Base-by-base conservation (phyloP, 2,888 invertebrate genomes). In the Cecidostiba fungosa region DNA sequence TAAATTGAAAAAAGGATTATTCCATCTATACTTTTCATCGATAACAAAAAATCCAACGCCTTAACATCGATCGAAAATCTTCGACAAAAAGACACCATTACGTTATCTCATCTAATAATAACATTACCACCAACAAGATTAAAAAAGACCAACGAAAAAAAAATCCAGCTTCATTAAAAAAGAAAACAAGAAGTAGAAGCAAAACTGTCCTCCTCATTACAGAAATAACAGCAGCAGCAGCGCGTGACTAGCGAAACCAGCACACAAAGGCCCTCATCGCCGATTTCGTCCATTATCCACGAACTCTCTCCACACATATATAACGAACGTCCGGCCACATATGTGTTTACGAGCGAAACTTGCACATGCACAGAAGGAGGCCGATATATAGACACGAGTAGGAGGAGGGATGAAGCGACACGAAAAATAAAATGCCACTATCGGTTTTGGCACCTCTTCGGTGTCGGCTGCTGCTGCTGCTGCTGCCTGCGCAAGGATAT, bases 381-480 rank as follows among this genome's bases (percentile, higher is more conserved):
- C 19, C 16, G 5, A 50, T 23, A 50, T 16, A 50, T 16, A 19
- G 19, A 50, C 50, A 4, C 19, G 16, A 47, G 50, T 8, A n/a
- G 47, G 39, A 10, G 43, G 36, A 4, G 16, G 16, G 32, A 66
- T 1, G 23, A n/a, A 32, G 29, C 59, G 12, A 29, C 66, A 26
- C 39, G 50, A 32, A 47, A 29, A 23, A 62, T 72, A 62, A 77
- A 66, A 73, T 12, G 10, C 6, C 16, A 16, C 50, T 84, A 84
- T 84, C 74, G 84, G 79, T 84, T 84, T 36, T 84, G 84, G 84
- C 84, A 84, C 78, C 78, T 78, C 36, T n/a, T 66, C 76, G 43
- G 8, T 19, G 4, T 59, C 43, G 6, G 36, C 23, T n/a, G 59
- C n/a, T n/a, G n/a, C n/a, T n/a, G n/a, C n/a, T n/a, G n/a, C n/a